Evolutionary conservation across 2,797 vertebrate genomes (phyloP), one percentile per base, ranked within the genome.

Genomic region (Enteromius fasciolatus): DNA sequence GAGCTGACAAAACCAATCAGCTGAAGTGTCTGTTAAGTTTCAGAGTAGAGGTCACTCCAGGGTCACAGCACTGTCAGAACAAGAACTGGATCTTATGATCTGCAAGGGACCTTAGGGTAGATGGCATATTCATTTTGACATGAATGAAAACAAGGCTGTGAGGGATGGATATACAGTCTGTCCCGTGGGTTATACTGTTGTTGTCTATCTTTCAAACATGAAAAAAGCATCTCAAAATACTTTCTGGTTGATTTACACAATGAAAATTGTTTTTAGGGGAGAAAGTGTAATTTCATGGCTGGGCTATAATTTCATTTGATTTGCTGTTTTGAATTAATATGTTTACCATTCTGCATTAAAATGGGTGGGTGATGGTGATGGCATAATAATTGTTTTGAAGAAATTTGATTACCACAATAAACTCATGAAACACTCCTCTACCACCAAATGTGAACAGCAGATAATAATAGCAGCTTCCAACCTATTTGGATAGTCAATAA

Each of bases 51-150:
- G 74, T 78, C 57, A 73, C n/a, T 67, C 67, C 69, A 52, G 57
- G 57, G 66, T 78, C 66, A 39, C 7, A 15, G 3, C n/a, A 61
- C n/a, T 63, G 78, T 68, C 63, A 69, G 63, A 84, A 12, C 70
- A 66, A 39, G 33, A 48, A 73, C 28, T 41, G 57, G 44, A 59
- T 63, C 57, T 77, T 28, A 73, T 77, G 68, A 23, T 28, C 66
- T 39, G 57, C 33, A 14, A n/a, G n/a, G 31, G 31, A 63, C 54
- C 59, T 77, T 11, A 5, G 41, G 59, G 3, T 48, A 48, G 59
- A 48, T 23, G 59, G n/a, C 6, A 33, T 64, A 44, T 64, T 77
- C 25, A 64, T 41, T 77, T 64, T 31, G 59, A 61, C 54, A 39
- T 25, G 52, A 61, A 28, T 41, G 54, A 44, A 61, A 76, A 44